Percentiles rank a stretch among this genome's conserved stretches.
phyloP scores from a whole-genome alignment of 92 coral and sea anemone species.

The Micromussa lordhowensis region DNA sequence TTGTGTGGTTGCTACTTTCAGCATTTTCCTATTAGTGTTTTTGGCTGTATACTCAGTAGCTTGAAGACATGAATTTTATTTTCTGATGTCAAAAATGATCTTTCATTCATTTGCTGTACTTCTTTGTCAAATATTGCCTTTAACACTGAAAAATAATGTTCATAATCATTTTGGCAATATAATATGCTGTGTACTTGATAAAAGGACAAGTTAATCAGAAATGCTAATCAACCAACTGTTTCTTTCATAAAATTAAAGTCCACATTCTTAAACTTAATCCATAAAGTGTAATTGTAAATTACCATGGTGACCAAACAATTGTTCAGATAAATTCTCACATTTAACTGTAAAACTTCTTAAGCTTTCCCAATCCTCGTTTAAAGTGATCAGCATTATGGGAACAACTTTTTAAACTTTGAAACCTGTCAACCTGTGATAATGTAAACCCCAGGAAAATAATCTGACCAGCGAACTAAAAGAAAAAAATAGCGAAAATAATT shows the following conservation, averaged over 20 bases:
- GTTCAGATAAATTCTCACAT: neutral
- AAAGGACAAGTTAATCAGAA: neutral
- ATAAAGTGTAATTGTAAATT: neutral
- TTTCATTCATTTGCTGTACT: neutral
- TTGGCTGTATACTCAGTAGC: neutral
- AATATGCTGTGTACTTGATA: neutral
- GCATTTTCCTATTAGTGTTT: no score
- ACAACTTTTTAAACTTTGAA: neutral
- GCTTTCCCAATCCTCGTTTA: neutral
- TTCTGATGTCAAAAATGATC: neutral
- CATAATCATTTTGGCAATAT: neutral
- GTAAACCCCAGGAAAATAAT: neutral
- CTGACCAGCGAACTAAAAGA: neutral
- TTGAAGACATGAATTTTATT: neutral
- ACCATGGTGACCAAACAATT: neutral
- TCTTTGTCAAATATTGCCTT: neutral
- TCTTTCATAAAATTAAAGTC: neutral
- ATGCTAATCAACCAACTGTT: neutral
- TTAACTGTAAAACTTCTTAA: neutral
- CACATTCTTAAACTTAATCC: neutral
- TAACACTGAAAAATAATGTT: neutral
- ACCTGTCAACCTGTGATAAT: neutral
- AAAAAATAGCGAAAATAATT: neutral
- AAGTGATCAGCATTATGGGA: neutral
- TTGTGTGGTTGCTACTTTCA: neutral